Evolutionary conservation across 2,113 vertebrate species (phyloP).

Genomic region (Paracanthobrama guichenoti): DNA sequence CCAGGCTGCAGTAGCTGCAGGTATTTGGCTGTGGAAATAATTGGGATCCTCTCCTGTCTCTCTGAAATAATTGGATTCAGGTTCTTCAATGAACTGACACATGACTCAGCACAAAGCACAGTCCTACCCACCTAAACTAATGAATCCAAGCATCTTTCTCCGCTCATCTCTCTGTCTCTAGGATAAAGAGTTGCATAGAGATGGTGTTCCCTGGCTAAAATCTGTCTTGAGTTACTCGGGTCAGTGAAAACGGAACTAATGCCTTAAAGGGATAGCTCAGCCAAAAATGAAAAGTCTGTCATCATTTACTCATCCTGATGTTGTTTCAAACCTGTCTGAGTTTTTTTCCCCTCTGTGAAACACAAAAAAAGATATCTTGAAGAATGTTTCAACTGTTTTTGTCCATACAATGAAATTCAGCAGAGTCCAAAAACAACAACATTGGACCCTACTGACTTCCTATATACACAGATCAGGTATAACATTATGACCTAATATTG

Average conservation of each 20-base stretch:
- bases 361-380: neutral
- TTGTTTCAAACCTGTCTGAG: neutral
- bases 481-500: too few species aligned
- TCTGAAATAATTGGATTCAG: slow-evolving; percentile 32
- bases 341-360: neutral
- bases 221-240: neutral
- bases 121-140: neutral
- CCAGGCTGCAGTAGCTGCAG: slow-evolving; percentile 39
- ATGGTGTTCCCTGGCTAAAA: neutral
- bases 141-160: neutral
- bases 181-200: neutral
- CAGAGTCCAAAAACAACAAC: neutral
- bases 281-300: neutral
- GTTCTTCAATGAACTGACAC: slow-evolving; percentile 36
- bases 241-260: neutral
- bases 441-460: too few species aligned
- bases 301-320: slow-evolving; percentile 2
- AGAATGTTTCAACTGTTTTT: neutral
- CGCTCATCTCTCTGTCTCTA: neutral
- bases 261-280: neutral
- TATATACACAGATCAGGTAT: too few species aligned
- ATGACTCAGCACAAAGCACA: slow-evolving; percentile 21
- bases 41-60: slow-evolving; percentile 38
- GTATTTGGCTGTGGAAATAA: slow-evolving; percentile 41
- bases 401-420: neutral